Conservation (phyloP, 2,888 invertebrate genomes). For the Diloba caeruleocephala region DNA sequence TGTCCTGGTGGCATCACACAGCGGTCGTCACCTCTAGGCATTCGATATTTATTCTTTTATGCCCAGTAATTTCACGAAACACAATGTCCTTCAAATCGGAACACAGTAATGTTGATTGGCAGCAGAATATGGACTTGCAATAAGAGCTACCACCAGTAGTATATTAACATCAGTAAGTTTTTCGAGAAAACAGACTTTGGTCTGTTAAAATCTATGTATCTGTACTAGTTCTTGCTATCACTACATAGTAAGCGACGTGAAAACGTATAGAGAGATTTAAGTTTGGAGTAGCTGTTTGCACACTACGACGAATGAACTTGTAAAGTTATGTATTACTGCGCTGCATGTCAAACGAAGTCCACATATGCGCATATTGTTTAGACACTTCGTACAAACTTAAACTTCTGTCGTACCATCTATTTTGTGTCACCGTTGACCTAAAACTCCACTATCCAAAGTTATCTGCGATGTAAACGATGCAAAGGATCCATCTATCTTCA, state of each 20-base stretch:
- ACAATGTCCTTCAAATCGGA: too few relatives aligned
- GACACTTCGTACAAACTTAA: slow-evolving; percentile 21
- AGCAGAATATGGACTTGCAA: too few relatives aligned
- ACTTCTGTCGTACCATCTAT: slow-evolving; percentile 46
- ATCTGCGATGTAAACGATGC: slow-evolving; percentile 79
- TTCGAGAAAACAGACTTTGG: too few relatives aligned
- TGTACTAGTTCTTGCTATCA: too few relatives aligned
- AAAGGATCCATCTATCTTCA: slow-evolving; percentile 53
- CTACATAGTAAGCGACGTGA: not conserved
- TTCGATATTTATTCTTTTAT: too few relatives aligned
- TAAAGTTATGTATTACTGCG: slow-evolving; percentile 12
- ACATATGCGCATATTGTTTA: slow-evolving; percentile 25
- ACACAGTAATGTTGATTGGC: too few relatives aligned
- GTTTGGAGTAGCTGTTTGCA: slow-evolving; percentile 12
- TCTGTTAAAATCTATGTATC: too few relatives aligned
- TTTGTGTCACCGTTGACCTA: slow-evolving; percentile 68
- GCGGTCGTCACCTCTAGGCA: too few relatives aligned
- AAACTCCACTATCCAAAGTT: slow-evolving; percentile 77
- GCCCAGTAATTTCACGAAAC: too few relatives aligned
- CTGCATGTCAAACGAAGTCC: slow-evolving; percentile 10
- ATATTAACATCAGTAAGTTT: too few relatives aligned
- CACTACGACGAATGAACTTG: slow-evolving; percentile 9
- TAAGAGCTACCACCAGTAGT: too few relatives aligned
- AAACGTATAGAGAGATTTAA: slow-evolving; percentile 17
- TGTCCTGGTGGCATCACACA: too few relatives aligned